Conservation (phyloP, 2,113 vertebrate genomes). For the Ovis aries region DNA sequence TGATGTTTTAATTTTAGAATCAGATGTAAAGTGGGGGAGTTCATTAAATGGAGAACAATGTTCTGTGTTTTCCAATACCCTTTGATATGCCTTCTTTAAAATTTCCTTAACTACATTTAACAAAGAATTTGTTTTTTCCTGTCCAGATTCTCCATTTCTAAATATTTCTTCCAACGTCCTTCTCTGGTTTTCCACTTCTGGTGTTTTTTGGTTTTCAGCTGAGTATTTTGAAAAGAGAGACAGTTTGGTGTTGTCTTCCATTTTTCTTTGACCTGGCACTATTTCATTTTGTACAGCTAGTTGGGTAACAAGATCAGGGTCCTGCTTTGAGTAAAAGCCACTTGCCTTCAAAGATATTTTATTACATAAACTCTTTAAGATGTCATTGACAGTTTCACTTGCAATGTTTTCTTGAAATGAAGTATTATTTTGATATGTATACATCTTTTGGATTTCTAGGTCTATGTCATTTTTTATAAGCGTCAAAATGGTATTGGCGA, state of each 20-base stretch:
- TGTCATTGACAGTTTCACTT: slow-evolving; percentile 9
- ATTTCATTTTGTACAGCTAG: slow-evolving; percentile 24
- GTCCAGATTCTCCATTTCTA: no score
- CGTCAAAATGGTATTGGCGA: slow-evolving; percentile 13
- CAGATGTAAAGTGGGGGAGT: neutral
- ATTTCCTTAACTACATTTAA: no score
- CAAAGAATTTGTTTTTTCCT: no score
- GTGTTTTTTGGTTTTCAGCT: no score
- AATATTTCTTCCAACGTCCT: no score
- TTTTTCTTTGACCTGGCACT: neutral
- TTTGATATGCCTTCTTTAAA: no score
- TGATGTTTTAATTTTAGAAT: slow-evolving; percentile 27
- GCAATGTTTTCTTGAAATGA: slow-evolving; percentile 12
- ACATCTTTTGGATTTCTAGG: slow-evolving; percentile 23
- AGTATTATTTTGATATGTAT: neutral
- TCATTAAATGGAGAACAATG: no score
- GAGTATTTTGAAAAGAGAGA: no score
- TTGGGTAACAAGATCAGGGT: neutral
- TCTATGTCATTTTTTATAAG: slow-evolving; percentile 42
- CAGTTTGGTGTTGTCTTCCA: no score
- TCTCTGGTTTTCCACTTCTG: no score
- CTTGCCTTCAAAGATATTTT: neutral
- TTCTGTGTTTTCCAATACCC: no score
- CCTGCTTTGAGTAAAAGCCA: neutral
- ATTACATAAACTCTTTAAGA: neutral